Percentiles rank a stretch among this genome's conserved stretches.
phyloP scores from a whole-genome alignment of 2,797 vertebrate genomes.

The Sebastes matsubarae region DNA sequence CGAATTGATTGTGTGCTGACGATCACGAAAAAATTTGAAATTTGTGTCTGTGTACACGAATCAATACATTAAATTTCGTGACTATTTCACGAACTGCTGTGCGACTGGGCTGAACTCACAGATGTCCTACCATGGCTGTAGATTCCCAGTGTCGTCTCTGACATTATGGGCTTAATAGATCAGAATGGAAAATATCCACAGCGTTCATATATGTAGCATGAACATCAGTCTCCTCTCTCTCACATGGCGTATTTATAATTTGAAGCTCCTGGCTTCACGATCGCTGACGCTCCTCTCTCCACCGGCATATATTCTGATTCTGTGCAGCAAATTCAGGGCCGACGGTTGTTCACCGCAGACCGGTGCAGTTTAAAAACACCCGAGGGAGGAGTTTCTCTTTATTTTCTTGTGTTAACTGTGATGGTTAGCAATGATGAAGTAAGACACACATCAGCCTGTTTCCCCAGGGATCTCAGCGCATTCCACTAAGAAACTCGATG shows the following conservation, averaged over 20 bases:
- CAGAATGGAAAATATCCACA: too few relatives aligned
- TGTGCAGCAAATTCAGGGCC: background rate
- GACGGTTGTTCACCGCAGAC: background rate
- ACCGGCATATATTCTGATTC: background rate
- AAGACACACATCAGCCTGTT: background rate
- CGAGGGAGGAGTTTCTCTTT: background rate
- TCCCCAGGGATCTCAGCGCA: background rate
- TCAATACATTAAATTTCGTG: too few relatives aligned
- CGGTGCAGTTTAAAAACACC: background rate
- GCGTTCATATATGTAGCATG: background rate
- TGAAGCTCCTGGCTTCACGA: background rate
- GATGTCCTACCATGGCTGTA: too few relatives aligned
- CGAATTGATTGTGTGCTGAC: too few relatives aligned
- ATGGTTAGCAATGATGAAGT: conserved; percentile 7
- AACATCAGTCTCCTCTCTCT: accelerated
- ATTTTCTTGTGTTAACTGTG: background rate
- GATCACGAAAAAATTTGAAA: too few relatives aligned
- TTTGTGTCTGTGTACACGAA: too few relatives aligned
- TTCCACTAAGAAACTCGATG: conserved; percentile 27
- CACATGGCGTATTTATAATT: background rate
- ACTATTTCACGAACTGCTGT: too few relatives aligned
- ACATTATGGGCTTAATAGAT: too few relatives aligned
- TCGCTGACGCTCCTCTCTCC: too few relatives aligned
- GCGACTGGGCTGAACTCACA: too few relatives aligned
- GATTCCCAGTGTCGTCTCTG: accelerated